Evolutionary conservation across 2,888 invertebrate genomes (phyloP).

Genomic region (Cantharis rufa): DNA sequence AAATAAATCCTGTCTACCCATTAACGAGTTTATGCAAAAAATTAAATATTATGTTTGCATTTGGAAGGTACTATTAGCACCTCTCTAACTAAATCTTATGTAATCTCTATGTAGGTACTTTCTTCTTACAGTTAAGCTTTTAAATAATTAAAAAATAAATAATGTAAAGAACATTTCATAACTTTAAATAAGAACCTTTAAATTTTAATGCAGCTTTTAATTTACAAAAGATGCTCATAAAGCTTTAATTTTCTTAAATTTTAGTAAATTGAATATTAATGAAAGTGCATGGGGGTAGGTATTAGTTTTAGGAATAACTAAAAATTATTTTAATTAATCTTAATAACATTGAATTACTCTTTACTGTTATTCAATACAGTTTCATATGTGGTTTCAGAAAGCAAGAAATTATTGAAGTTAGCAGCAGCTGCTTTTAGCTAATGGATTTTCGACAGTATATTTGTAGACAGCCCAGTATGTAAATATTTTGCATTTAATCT

Average conservation of each 20-base stretch:
- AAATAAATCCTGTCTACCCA: no score
- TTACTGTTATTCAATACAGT: background rate
- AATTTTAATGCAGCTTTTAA: conserved; percentile 39
- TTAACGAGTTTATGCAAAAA: background rate
- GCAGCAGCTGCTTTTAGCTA: conserved; percentile 6
- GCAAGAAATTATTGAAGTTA: background rate
- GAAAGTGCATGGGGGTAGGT: background rate
- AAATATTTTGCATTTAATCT: conserved; percentile 5
- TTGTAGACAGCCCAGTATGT: background rate
- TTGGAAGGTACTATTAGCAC: conserved; percentile 19
- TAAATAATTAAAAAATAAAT: conserved; percentile 38
- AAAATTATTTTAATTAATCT: background rate
- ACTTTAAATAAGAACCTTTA: conserved; percentile 38
- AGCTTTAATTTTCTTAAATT: conserved; percentile 14
- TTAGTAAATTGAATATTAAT: background rate
- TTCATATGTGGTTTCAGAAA: background rate
- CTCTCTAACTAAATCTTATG: conserved; percentile 23
- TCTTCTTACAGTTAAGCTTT: conserved; percentile 34
- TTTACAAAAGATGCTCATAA: conserved; percentile 40
- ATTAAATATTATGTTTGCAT: background rate
- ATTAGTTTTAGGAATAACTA: background rate
- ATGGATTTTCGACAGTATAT: conserved; percentile 1
- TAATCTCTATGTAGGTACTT: conserved; percentile 20
- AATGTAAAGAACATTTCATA: conserved; percentile 35
- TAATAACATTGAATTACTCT: background rate